Evolutionary conservation across 1,140 invertebrate genomes (phyloP), one percentile per base, ranked within the genome.

Genomic region (Bilobella aurantiaca): DNA sequence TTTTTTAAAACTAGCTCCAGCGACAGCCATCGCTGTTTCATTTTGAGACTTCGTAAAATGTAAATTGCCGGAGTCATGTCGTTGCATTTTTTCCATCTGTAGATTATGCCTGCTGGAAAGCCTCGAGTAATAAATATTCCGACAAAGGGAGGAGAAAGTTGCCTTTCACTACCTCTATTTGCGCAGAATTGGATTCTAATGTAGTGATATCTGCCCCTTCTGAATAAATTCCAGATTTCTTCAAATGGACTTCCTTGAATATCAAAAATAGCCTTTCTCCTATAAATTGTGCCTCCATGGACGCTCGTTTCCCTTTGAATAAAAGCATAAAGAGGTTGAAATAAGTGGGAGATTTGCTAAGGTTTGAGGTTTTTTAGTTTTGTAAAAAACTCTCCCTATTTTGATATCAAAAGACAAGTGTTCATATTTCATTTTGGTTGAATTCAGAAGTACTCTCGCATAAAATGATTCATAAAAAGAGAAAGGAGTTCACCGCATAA

Each of bases 351-450:
- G 49, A 53, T 53, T 53, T 53, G 14, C 8, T 12, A 53, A 23
- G 23, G 5, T 53, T 53, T 53, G 14, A 16, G 3, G 21, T 3
- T 16, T 18, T 53, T 53, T 5, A 16, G 12, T 53, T 5, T 12
- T 53, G 14, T 5, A 18, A 12, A 53, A 5, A 12, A 18, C 49
- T 23, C 23, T 23, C 25, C 12, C 21, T 18, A 18, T 53, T 53
- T 53, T 53, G 49, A 53, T 53, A 53, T 53, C 49, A 53, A 53
- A 53, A 23, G 49, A 53, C 5, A 23, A 53, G 12, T 53, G 49
- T 8, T 14, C 49, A 53, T 53, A 53, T 53, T 53, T 53, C 49
- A 53, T n/a, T n/a, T 53, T 23, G 12, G 14, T 53, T 23, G 21
- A 23, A 53, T 18, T 53, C 49, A 53, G 12, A n/a, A n/a, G n/a